These are phyloP conservation scores for Tenthredo livida DNA, from an alignment of 2,888 invertebrate genomes.

Conservation along the genomic window DNA sequence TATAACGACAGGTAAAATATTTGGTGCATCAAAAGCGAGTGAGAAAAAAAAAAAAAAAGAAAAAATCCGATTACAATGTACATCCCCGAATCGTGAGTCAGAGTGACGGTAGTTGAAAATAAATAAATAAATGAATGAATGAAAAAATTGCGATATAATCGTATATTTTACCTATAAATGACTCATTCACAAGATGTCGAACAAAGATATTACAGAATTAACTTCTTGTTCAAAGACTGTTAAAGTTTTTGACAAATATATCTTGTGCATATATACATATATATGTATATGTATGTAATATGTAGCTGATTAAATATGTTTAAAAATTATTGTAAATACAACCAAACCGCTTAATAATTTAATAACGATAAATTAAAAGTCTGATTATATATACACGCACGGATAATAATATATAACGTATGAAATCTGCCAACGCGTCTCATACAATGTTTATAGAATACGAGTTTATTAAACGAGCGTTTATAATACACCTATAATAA, in stretches of 20 bases:
- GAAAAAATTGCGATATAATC: not conserved
- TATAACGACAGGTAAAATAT: not conserved
- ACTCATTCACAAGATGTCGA: not conserved
- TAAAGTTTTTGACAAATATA: not conserved
- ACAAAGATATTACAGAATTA: not conserved
- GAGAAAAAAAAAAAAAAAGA: not conserved
- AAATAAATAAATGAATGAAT: not conserved
- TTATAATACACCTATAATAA: not conserved
- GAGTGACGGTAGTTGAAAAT: not conserved
- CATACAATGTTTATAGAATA: not conserved
- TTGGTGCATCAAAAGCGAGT: not conserved
- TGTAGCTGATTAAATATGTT: not conserved
- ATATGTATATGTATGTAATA: not conserved
- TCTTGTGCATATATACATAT: not conserved
- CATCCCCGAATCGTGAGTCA: slow-evolving; percentile 13
- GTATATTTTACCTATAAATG: not conserved
- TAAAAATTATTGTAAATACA: not conserved
- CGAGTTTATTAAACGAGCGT: not conserved
- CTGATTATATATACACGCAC: not conserved
- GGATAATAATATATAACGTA: not conserved
- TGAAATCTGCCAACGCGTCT: not conserved
- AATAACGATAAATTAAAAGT: not conserved
- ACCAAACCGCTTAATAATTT: not conserved
- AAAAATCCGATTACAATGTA: not conserved
- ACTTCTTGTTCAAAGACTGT: not conserved